Evolutionary conservation across 2,113 vertebrate genomes (phyloP).

Genomic region (Rhodinocichla rosea): DNA sequence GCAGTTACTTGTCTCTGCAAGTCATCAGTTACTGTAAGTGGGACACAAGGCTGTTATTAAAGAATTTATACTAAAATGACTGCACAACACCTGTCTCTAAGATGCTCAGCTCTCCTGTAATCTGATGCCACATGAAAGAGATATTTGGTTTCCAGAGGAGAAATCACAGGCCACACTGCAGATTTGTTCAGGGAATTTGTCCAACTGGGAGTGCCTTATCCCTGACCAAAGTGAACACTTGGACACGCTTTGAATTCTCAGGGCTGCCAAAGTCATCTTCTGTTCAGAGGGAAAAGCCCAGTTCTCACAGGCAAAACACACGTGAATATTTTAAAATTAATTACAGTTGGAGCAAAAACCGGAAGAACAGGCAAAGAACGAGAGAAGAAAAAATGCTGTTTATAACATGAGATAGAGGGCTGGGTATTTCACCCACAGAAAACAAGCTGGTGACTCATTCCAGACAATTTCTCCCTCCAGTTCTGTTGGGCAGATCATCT

Average conservation of each 20-base stretch:
- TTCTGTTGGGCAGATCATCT: neutral
- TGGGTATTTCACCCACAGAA: neutral
- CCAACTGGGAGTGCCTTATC: neutral
- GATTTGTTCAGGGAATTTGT: neutral
- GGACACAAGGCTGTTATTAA: neutral
- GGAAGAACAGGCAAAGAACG: neutral
- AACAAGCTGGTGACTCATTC: neutral
- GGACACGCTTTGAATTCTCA: neutral
- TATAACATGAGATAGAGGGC: neutral
- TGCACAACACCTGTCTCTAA: neutral
- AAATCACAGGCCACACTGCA: neutral
- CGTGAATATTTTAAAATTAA: neutral
- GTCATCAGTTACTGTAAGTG: neutral
- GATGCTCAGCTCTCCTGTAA: neutral
- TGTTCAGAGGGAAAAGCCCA: neutral
- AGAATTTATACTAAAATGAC: neutral
- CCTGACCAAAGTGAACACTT: neutral
- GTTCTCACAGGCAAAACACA: neutral
- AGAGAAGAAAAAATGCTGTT: neutral
- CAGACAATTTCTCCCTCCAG: neutral
- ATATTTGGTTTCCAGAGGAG: neutral
- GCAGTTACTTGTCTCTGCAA: neutral
- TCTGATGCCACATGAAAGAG: neutral
- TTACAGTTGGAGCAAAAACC: neutral
- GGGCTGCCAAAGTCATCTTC: neutral